phyloP scores from a whole-genome alignment of 2,888 invertebrate genomes.

The Ophraella communa region DNA sequence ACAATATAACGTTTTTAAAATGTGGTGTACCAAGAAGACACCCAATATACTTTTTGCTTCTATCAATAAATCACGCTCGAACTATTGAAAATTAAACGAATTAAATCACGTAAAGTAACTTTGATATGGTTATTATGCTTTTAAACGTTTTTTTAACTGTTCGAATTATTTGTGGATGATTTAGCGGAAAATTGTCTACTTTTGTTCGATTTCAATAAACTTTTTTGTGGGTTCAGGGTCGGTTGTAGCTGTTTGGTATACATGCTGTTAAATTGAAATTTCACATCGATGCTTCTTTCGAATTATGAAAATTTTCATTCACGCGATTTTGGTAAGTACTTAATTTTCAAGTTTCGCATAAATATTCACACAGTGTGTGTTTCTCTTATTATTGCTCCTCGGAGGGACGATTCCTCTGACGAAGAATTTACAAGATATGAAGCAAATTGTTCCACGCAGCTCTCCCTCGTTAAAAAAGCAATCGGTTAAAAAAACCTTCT shows the following conservation, averaged over 20 bases:
- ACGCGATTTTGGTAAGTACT: too few relatives aligned
- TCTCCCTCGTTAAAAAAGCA: too few relatives aligned
- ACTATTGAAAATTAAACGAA: slow-evolving; percentile 19
- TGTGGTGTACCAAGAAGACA: not conserved
- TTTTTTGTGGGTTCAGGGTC: not conserved
- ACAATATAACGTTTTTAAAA: not conserved
- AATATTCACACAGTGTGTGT: too few relatives aligned
- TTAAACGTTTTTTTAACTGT: slow-evolving; percentile 17
- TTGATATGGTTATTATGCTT: slow-evolving; percentile 20
- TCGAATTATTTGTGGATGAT: slow-evolving; percentile 18
- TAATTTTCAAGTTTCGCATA: too few relatives aligned
- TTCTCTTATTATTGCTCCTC: too few relatives aligned
- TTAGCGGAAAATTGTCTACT: slow-evolving; percentile 17
- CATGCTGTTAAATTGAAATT: too few relatives aligned
- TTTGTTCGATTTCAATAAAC: slow-evolving; percentile 1
- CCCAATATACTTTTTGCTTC: not conserved
- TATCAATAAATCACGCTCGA: not conserved
- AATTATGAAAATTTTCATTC: too few relatives aligned
- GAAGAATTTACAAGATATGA: too few relatives aligned
- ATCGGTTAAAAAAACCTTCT: too few relatives aligned
- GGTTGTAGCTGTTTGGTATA: not conserved
- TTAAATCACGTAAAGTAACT: slow-evolving; percentile 32
- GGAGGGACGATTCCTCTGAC: too few relatives aligned
- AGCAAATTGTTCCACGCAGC: too few relatives aligned
- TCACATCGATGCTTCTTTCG: too few relatives aligned